Conservation (phyloP, 2,888 invertebrate species). For the Hypomecis atomaria region DNA sequence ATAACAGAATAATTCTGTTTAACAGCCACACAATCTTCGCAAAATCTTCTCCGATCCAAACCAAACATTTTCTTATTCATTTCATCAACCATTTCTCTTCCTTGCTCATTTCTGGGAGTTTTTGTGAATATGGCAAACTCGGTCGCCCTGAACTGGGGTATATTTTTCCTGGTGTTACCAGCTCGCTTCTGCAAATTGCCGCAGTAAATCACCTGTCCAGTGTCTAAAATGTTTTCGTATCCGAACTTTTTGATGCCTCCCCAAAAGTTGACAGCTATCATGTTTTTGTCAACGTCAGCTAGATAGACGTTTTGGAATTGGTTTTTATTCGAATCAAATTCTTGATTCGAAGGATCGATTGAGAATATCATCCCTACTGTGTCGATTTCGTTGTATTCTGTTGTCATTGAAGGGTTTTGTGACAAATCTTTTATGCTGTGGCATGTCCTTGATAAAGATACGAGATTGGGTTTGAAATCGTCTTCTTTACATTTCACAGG, state of each 20-base stretch:
- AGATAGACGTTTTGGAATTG: conserved; percentile 85
- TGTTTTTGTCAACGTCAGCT: conserved; percentile 81
- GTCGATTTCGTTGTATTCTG: conserved; percentile 89
- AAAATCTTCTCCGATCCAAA: conserved; percentile 55
- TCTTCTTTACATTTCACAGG: conserved; percentile 57
- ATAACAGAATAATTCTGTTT: conserved; percentile 62
- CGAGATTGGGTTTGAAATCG: conserved; percentile 39
- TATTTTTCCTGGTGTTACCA: conserved; percentile 76
- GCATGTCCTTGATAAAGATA: conserved; percentile 64
- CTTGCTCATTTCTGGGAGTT: conserved; percentile 82
- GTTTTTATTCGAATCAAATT: conserved; percentile 64
- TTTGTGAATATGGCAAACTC: conserved; percentile 86
- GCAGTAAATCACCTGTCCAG: conserved; percentile 84
- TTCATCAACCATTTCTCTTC: conserved; percentile 73
- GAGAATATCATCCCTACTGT: conserved; percentile 88
- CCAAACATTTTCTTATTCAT: conserved; percentile 63
- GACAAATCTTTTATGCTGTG: conserved; percentile 77
- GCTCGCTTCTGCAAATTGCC: conserved; percentile 87
- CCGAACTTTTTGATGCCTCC: conserved; percentile 79
- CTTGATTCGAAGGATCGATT: conserved; percentile 76
- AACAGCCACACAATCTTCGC: conserved; percentile 61
- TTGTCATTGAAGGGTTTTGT: conserved; percentile 52
- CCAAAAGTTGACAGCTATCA: conserved; percentile 84
- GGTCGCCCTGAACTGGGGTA: conserved; percentile 86
- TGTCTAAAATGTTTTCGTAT: conserved; percentile 82